phyloP scores from a whole-genome alignment of 2,113 vertebrate genomes.

The Cephalopholis sonnerati region DNA sequence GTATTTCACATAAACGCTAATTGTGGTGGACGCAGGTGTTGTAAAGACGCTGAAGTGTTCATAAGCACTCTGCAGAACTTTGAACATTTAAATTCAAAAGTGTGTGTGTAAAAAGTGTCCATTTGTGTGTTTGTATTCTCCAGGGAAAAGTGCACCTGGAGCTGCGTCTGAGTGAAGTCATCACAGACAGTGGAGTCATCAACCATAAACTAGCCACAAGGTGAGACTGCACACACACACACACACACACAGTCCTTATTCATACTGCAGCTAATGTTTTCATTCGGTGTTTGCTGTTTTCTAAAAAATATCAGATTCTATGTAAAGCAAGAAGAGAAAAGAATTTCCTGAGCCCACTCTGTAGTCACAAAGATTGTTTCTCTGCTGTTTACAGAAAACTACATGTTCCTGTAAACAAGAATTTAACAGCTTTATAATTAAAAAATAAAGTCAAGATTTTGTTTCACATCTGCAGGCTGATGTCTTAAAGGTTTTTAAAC shows the following conservation, averaged over 20 bases:
- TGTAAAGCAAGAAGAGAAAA: background rate
- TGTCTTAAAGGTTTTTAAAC: too few relatives aligned
- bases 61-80: background rate
- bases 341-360: background rate
- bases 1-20: background rate
- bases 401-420: background rate
- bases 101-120: background rate
- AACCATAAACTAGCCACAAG: constrained; percentile 96
- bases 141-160: constrained; percentile 98
- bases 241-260: background rate
- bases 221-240: constrained; percentile 82
- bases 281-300: background rate
- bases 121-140: constrained; percentile 56
- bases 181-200: constrained; percentile 93
- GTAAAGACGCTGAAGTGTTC: background rate
- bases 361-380: background rate
- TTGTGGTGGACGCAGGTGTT: background rate
- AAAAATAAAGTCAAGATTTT: too few relatives aligned
- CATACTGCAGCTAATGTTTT: background rate
- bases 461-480: too few relatives aligned
- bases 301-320: background rate
- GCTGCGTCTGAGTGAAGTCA: constrained; percentile 96
- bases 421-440: background rate
- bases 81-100: background rate
- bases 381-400: background rate